These are phyloP conservation scores for Andinoacara biseriatus DNA, from an alignment of 2,113 vertebrate genomes.

Conservation along the genomic window DNA sequence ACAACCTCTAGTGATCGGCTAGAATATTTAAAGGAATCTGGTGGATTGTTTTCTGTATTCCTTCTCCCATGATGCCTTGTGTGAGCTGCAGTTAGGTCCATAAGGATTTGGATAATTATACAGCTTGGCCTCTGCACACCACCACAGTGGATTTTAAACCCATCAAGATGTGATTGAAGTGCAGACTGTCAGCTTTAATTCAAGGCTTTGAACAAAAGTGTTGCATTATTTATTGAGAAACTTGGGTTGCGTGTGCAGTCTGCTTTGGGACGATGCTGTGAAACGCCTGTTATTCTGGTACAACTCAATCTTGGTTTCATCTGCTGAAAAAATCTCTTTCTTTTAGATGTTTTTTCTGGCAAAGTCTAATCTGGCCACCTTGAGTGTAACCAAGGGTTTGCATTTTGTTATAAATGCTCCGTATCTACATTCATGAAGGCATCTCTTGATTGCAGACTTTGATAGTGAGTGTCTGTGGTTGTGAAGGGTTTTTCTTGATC, in stretches of 20 bases:
- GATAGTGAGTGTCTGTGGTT: too few relatives aligned
- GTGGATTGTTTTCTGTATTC: neutral
- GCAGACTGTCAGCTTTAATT: neutral
- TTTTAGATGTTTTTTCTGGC: too few relatives aligned
- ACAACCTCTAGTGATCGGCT: constrained; percentile 7
- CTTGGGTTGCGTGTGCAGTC: neutral
- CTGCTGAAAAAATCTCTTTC: too few relatives aligned
- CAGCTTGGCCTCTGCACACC: neutral
- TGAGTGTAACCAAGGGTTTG: too few relatives aligned
- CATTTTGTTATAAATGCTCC: too few relatives aligned
- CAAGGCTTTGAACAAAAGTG: neutral
- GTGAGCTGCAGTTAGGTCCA: neutral
- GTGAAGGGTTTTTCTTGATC: too few relatives aligned
- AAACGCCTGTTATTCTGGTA: too few relatives aligned
- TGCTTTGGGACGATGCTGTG: neutral
- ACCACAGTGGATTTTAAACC: neutral
- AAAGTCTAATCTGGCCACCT: too few relatives aligned
- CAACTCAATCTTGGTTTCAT: too few relatives aligned
- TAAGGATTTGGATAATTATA: too few relatives aligned
- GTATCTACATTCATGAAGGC: too few relatives aligned
- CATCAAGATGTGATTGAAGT: neutral
- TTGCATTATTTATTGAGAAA: neutral
- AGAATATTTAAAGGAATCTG: constrained; percentile 20
- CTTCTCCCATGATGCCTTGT: neutral
- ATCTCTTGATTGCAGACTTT: too few relatives aligned